Evolutionary conservation across 1,140 invertebrate genomes (phyloP), one percentile per base, ranked within the genome.

Genomic region (Hyposmocoma kahamanoa): DNA sequence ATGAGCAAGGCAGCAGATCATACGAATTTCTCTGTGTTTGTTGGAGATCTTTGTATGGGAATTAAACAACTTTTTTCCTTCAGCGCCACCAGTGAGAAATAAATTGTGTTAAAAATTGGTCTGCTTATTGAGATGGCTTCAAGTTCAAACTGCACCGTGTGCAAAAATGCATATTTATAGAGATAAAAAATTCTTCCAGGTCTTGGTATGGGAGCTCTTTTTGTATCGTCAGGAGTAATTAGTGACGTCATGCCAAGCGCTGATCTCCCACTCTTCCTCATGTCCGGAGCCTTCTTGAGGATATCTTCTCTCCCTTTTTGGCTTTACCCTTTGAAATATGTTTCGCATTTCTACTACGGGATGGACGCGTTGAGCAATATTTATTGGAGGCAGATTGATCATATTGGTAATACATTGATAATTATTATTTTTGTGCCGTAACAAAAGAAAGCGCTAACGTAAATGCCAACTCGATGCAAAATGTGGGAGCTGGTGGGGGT

Each of bases 341-440:
- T 88, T 1, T 90, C 89, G 0, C 89, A 90, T 41, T 91, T 91
- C 68, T 90, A 89, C 58, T 91, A 89, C 61, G 86, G 87, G 0
- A 76, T 88, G 63, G 90, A 91, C 57, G 88, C 89, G 6, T 56
- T 90, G 13, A 90, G 89, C 15, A 87, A 90, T 48, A 78, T 87
- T 0, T 90, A 90, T 48, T 91, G 90, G 90, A 71, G 62, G 39
- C 73, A 89, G 52, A 86, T 90, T 47, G 67, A 83, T 53, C 51
- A 72, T 21, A 90, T 91, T 55, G 84, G 89, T 90, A 74, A 69
- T n/a, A n/a, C n/a, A n/a, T n/a, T n/a, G n/a, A n/a, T n/a, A n/a
- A n/a, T n/a, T n/a, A n/a, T n/a, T n/a, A n/a, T n/a, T n/a, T n/a
- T n/a, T n/a, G n/a, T n/a, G n/a, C n/a, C n/a, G n/a, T n/a, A n/a